These are phyloP conservation scores for Galendromus occidentalis DNA, from an alignment of 1,140 invertebrate species.

Conservation along the genomic window DNA sequence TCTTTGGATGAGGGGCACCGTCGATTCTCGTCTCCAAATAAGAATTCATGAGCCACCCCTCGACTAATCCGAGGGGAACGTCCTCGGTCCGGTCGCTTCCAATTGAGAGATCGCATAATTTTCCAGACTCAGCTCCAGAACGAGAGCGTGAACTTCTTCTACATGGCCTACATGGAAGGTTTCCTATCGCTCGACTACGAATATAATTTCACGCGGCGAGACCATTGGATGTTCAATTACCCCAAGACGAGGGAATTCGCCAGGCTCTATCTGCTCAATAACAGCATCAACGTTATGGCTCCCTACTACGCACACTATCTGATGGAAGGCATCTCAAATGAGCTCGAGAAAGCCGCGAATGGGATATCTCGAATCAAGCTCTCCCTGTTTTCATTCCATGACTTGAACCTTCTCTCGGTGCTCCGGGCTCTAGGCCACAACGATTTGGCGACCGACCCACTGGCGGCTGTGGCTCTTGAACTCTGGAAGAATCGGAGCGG, in stretches of 20 bases:
- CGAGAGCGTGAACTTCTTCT: not conserved
- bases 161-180: constrained; percentile 9
- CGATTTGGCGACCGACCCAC: not conserved
- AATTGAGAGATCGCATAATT: no score
- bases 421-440: not conserved
- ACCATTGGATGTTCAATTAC: constrained; percentile 2
- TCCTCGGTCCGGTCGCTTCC: no score
- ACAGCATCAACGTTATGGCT: not conserved
- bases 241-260: not conserved
- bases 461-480: not conserved
- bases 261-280: not conserved
- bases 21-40: no score
- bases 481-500: not conserved
- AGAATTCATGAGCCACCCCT: no score
- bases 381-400: not conserved
- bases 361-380: not conserved
- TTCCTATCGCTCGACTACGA: not conserved
- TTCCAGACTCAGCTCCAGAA: not conserved
- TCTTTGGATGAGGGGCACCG: no score
- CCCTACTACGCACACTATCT: not conserved
- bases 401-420: not conserved
- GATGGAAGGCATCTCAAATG: not conserved
- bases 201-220: not conserved
- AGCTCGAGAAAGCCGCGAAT: not conserved
- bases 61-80: no score